Base-by-base conservation (phyloP, 2,888 invertebrate genomes). In the Dyspetes luteomarginatus region DNA sequence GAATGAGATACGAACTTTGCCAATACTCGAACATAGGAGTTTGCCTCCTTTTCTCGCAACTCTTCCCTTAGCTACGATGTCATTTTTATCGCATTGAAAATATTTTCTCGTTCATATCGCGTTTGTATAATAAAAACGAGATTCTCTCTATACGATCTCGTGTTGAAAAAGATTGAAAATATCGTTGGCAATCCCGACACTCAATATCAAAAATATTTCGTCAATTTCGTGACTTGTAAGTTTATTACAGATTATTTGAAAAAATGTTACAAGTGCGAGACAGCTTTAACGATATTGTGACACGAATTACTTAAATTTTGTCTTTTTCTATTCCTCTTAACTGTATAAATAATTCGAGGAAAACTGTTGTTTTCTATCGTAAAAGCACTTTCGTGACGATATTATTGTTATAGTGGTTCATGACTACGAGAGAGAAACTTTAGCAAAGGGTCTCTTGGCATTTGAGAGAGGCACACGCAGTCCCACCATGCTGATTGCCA, bases 1-100 rank as follows among this genome's bases (percentile, higher is more conserved):
- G 79, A 58, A 52, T 50, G 19, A 19, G 26, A 12, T n/a, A 17
- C 28, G 9, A 79, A 79, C 71, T 79, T 79, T 71, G 50, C 65
- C 41, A 74, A 79, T 75, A 79, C 69, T 48, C 28, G 62, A 75
- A 50, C 17, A 62, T 30, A 4, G n/a, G 22, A 30, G 28, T 45
- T 58, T 71, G 30, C 36, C 50, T 19, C 48, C 24, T 52, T 41
- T 52, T 43, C 26, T 50, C n/a, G 30, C 58, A 3, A 55, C 0
- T 55, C 12, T 65, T 74, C 26, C 12, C n/a, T 15, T 43, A 52
- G 41, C 24, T 22, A 24, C 4, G 55, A 30, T 56, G 19, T 19
- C 55, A 19, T 45, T 19, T 74, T 45, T 19, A 36, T 36, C 58
- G 17, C 7, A 2, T 9, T 7, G 3, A 41, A 62, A 36, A 36